These are phyloP conservation scores for Micrastur ruficollis DNA, from an alignment of 2,797 vertebrate genomes.

Conservation along the genomic window DNA sequence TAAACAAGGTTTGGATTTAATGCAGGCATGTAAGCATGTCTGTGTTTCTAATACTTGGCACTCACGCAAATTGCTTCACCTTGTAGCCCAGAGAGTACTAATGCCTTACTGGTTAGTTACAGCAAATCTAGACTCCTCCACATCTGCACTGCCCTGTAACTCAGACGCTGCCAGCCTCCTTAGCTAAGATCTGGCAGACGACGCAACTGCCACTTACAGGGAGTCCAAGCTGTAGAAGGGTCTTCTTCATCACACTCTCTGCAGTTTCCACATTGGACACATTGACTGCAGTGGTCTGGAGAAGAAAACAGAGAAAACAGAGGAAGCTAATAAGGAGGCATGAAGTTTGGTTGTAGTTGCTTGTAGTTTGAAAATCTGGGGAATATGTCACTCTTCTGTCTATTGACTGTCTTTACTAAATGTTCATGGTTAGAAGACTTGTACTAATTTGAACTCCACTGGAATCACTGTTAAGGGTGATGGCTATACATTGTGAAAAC, in stretches of 20 bases:
- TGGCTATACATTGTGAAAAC: neutral
- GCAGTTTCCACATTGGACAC: conserved; percentile 74
- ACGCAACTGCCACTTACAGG: conserved; percentile 61
- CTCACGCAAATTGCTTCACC: neutral
- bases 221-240: conserved; percentile 66
- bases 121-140: neutral
- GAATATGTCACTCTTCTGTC: neutral
- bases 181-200: neutral
- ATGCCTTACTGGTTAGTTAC: neutral
- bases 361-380: neutral
- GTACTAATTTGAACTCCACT: neutral
- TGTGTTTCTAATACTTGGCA: neutral
- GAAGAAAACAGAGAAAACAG: neutral
- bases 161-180: neutral
- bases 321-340: neutral
- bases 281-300: conserved; percentile 58
- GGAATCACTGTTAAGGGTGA: neutral
- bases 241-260: conserved; percentile 70
- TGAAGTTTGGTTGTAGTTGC: neutral
- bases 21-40: neutral
- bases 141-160: neutral
- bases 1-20: neutral
- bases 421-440: neutral
- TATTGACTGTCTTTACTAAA: neutral
- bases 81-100: neutral